These are phyloP conservation scores for Myiopsitta monachus DNA, from an alignment of 2,113 vertebrate species.

Conservation along the genomic window DNA sequence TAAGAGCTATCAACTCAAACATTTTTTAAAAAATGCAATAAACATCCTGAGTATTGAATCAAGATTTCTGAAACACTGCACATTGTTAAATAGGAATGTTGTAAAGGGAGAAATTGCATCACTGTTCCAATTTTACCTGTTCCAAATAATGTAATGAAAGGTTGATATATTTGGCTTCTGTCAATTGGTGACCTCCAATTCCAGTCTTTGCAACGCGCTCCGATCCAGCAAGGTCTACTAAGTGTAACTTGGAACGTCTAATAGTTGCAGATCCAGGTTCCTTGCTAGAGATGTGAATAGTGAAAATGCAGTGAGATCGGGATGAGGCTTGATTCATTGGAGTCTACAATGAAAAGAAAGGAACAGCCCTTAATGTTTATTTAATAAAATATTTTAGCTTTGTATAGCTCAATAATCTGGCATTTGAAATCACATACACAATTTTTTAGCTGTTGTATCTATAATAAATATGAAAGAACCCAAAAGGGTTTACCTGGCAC, in stretches of 20 bases:
- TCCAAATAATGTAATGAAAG: slow-evolving; percentile 93
- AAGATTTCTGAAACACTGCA: neutral
- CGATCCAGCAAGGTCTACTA: slow-evolving; percentile 95
- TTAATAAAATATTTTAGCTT: neutral
- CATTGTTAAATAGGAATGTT: neutral
- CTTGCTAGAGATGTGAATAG: slow-evolving; percentile 89
- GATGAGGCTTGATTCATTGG: slow-evolving; percentile 97
- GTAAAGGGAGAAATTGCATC: neutral
- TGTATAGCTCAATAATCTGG: neutral
- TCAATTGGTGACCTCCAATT: slow-evolving; percentile 86
- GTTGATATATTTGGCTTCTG: slow-evolving; percentile 98
- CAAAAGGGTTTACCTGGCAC: neutral
- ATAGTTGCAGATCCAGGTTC: slow-evolving; percentile 87
- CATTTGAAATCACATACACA: neutral
- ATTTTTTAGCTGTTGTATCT: neutral
- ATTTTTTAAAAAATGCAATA: neutral
- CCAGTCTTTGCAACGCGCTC: slow-evolving; percentile 92
- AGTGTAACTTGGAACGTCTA: slow-evolving; percentile 88
- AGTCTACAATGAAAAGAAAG: slow-evolving; percentile 76
- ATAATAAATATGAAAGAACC: neutral
- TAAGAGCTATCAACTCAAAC: neutral
- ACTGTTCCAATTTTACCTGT: slow-evolving; percentile 78
- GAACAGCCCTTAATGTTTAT: neutral
- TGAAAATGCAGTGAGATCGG: slow-evolving; percentile 97
- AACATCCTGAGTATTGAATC: neutral